A percentile compares a stretch with the other conserved stretches of the same genome.
Conservation (phyloP, 2,113 vertebrate genomes). For the Oenanthe oenanthe region DNA sequence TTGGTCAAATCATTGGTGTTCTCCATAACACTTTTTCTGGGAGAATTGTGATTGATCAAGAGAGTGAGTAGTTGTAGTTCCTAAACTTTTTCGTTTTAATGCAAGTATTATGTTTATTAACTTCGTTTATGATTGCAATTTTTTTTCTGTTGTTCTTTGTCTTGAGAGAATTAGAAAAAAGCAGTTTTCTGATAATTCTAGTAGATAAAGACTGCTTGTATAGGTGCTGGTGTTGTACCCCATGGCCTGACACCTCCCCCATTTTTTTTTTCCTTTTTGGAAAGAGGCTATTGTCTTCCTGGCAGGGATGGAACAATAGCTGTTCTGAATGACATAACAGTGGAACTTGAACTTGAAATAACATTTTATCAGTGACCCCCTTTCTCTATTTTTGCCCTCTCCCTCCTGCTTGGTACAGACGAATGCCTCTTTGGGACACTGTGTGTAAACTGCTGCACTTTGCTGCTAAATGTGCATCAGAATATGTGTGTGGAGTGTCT, state of each 20-base stretch:
- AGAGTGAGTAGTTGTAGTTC: neutral
- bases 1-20: neutral
- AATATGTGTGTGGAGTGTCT: neutral
- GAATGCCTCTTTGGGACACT: neutral
- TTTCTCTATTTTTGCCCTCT: neutral
- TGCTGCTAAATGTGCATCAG: neutral
- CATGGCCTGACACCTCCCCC: neutral
- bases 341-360: neutral
- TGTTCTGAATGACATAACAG: neutral
- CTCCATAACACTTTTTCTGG: neutral
- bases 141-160: neutral
- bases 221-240: neutral
- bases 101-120: neutral
- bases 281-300: neutral
- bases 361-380: neutral
- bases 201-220: neutral
- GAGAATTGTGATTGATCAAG: neutral
- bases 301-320: neutral
- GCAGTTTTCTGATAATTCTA: neutral
- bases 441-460: neutral
- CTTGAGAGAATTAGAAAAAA: neutral
- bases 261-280: neutral
- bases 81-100: neutral
- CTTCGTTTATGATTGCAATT: neutral
- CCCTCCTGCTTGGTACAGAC: neutral